phyloP scores from a whole-genome alignment of 2,113 vertebrate genomes.

The Ia io region DNA sequence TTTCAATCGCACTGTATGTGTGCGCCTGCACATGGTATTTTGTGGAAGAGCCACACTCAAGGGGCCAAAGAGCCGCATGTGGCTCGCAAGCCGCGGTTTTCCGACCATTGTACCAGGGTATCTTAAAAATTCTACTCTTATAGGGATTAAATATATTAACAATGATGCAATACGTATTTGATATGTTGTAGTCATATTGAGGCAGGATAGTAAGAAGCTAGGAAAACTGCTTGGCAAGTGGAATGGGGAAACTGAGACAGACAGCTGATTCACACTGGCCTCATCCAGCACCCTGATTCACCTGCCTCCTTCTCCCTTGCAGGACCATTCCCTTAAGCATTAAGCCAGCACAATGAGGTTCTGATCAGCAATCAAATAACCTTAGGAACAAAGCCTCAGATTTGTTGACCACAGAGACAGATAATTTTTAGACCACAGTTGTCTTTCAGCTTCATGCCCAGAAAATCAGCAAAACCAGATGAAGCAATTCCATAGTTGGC shows the following conservation, averaged over 20 bases:
- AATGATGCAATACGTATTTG: conserved; percentile 37
- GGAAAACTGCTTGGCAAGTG: not conserved
- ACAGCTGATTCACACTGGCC: not conserved
- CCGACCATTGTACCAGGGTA: not conserved
- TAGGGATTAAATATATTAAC: conserved; percentile 22
- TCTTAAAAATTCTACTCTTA: conserved; percentile 9
- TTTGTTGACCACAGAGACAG: not conserved
- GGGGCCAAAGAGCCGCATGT: too few relatives aligned
- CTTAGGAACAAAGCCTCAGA: not conserved
- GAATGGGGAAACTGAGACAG: not conserved
- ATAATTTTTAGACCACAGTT: not conserved
- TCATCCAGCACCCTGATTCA: not conserved
- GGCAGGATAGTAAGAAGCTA: not conserved
- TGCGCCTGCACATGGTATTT: too few relatives aligned
- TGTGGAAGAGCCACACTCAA: too few relatives aligned
- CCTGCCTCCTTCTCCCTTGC: not conserved
- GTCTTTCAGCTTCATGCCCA: not conserved
- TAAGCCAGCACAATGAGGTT: not conserved
- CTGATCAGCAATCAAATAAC: not conserved
- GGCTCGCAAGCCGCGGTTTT: too few relatives aligned
- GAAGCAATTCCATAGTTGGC: not conserved
- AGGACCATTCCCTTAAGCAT: not conserved
- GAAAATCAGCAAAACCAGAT: not conserved
- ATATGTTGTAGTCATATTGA: not conserved
- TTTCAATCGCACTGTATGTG: too few relatives aligned